Conservation (phyloP, 2,113 vertebrate genomes). For the Atlantisia rogersi region DNA sequence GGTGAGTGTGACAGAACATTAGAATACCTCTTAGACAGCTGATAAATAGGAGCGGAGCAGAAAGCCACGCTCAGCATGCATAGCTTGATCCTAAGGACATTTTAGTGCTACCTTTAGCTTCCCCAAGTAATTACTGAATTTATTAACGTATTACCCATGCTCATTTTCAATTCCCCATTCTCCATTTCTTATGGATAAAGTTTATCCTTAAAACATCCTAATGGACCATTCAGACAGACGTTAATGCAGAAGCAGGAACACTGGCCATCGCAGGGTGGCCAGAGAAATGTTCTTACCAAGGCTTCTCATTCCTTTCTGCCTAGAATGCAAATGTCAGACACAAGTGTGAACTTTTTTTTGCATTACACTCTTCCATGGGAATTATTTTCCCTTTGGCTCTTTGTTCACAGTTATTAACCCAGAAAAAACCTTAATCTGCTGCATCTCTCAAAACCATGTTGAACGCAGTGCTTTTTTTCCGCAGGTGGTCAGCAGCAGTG, state of each 20-base stretch:
- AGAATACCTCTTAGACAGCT: neutral
- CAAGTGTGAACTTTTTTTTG: neutral
- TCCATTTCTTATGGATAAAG: neutral
- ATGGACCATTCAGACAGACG: neutral
- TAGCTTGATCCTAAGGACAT: neutral
- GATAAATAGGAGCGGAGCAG: constrained; percentile 2
- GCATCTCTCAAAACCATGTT: neutral
- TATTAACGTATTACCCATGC: neutral
- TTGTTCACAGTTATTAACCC: neutral
- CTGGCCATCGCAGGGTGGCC: fast-evolving
- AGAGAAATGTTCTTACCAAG: neutral
- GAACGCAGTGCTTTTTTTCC: neutral
- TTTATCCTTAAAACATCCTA: neutral
- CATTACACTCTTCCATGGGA: neutral
- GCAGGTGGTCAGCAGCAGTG: neutral
- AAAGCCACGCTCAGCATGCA: neutral
- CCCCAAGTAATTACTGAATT: neutral
- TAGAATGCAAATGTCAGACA: neutral
- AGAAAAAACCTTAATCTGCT: neutral
- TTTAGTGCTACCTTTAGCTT: neutral
- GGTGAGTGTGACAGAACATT: neutral
- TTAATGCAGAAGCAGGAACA: neutral
- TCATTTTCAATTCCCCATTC: neutral
- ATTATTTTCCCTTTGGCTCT: neutral
- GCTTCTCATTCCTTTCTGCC: neutral